Conservation (phyloP, 64 coral and sea anemone species). For the Montipora foliosa region DNA sequence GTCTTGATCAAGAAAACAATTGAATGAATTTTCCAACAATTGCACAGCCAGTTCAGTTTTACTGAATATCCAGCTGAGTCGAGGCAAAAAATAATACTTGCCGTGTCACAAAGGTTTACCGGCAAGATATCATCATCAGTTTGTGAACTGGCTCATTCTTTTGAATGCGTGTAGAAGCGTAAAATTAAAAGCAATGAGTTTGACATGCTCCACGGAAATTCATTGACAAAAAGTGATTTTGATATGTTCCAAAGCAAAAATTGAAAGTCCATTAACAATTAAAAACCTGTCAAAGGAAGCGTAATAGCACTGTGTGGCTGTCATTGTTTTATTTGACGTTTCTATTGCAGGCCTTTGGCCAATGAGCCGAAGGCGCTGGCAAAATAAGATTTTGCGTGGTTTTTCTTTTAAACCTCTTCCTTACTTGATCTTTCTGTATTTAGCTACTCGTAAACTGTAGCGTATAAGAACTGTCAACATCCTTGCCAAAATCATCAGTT, state of each 20-base stretch:
- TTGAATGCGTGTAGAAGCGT: no score
- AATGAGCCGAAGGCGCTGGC: neutral
- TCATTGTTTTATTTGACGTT: conserved; percentile 60
- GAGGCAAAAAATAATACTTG: no score
- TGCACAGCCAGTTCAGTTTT: no score
- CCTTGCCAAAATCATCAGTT: neutral
- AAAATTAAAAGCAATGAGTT: no score
- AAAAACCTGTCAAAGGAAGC: conserved; percentile 20
- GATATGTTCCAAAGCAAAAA: neutral
- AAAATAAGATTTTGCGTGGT: neutral
- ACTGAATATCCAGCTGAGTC: no score
- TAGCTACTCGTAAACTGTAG: neutral
- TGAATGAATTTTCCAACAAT: no score
- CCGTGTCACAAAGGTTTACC: no score
- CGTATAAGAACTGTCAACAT: neutral
- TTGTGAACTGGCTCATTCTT: no score
- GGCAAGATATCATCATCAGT: no score
- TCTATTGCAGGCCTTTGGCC: neutral
- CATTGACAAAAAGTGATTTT: neutral
- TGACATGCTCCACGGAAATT: neutral
- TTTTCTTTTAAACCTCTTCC: neutral
- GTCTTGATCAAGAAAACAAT: no score
- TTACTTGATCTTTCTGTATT: neutral
- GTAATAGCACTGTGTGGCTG: conserved; percentile 16
- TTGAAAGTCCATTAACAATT: conserved; percentile 45